phyloP scores from a whole-genome alignment of 2,888 invertebrate genomes.

The Leptinotarsa rubiginosa region DNA sequence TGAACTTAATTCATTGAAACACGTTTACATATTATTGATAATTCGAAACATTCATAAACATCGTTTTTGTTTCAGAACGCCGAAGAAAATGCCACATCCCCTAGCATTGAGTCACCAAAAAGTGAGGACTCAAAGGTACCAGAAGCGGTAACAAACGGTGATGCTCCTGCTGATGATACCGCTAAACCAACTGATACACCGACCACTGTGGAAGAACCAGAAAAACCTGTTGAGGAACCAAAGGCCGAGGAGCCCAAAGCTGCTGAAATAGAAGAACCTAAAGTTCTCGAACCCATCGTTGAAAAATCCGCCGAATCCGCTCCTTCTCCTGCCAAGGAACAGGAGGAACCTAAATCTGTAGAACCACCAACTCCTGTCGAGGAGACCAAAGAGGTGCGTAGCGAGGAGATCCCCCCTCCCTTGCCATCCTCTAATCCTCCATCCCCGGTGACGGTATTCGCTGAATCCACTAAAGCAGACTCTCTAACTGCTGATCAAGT shows the following conservation, averaged over 20 bases:
- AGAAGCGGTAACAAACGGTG: constrained; percentile 50
- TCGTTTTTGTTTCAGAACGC: constrained; percentile 58
- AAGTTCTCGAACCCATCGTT: constrained; percentile 47
- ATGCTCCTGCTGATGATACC: constrained; percentile 44
- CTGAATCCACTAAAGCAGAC: constrained; percentile 75
- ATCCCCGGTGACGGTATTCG: constrained; percentile 80
- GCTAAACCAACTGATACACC: constrained; percentile 31
- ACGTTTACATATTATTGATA: too few species aligned
- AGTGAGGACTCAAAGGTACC: constrained; percentile 48
- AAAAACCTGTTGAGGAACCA: constrained; percentile 35
- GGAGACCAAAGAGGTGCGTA: constrained; percentile 70
- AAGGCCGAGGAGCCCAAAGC: constrained; percentile 38
- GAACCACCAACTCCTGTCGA: constrained; percentile 46
- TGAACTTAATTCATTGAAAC: not conserved
- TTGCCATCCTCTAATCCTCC: constrained; percentile 81
- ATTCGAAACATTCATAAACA: not conserved
- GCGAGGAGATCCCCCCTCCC: constrained; percentile 77
- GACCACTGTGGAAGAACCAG: constrained; percentile 35
- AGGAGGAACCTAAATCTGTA: constrained; percentile 51
- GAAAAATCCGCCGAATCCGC: constrained; percentile 50
- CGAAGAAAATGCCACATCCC: constrained; percentile 59
- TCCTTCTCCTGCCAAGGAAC: constrained; percentile 51
- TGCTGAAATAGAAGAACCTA: constrained; percentile 45
- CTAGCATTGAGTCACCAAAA: constrained; percentile 59
- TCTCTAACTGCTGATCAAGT: constrained; percentile 60